Conservation (phyloP, 2,797 vertebrate genomes). For the Pagetopsis macropterus region DNA sequence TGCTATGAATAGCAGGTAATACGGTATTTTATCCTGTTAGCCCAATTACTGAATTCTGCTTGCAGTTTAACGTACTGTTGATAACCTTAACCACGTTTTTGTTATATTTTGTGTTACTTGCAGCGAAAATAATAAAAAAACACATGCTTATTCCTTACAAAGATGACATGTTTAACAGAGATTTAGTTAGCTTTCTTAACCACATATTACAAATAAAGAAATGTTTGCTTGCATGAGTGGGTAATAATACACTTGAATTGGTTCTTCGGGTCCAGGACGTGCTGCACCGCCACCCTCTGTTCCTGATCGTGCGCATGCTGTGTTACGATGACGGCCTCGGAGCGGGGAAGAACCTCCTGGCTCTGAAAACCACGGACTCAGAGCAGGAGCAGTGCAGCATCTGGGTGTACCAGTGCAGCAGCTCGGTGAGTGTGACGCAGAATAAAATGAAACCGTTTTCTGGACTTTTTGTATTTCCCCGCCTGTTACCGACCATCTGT, state of each 20-base stretch:
- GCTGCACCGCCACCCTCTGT: slow-evolving; percentile 93
- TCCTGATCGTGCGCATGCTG: slow-evolving; percentile 94
- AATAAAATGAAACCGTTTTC: background rate
- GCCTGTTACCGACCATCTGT: background rate
- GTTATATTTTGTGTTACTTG: too few relatives aligned
- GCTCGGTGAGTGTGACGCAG: slow-evolving; percentile 84
- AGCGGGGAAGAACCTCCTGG: slow-evolving; percentile 93
- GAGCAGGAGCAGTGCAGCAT: slow-evolving; percentile 90
- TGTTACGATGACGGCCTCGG: slow-evolving; percentile 97
- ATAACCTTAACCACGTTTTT: too few relatives aligned
- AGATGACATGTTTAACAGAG: too few relatives aligned
- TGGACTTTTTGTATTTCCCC: background rate
- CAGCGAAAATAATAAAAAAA: too few relatives aligned
- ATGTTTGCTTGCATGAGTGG: background rate
- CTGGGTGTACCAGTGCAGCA: slow-evolving; percentile 97
- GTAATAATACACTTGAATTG: slow-evolving; percentile 3
- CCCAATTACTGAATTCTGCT: too few relatives aligned
- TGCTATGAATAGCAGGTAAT: too few relatives aligned
- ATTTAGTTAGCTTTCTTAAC: too few relatives aligned
- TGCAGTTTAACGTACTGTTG: too few relatives aligned
- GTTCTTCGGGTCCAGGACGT: slow-evolving; percentile 85
- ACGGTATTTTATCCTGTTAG: too few relatives aligned
- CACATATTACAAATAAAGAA: background rate
- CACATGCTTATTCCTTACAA: too few relatives aligned
- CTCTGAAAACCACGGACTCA: slow-evolving; percentile 92